Evolutionary conservation across 2,113 vertebrate species (phyloP).

Genomic region (Ondatra zibethicus): DNA sequence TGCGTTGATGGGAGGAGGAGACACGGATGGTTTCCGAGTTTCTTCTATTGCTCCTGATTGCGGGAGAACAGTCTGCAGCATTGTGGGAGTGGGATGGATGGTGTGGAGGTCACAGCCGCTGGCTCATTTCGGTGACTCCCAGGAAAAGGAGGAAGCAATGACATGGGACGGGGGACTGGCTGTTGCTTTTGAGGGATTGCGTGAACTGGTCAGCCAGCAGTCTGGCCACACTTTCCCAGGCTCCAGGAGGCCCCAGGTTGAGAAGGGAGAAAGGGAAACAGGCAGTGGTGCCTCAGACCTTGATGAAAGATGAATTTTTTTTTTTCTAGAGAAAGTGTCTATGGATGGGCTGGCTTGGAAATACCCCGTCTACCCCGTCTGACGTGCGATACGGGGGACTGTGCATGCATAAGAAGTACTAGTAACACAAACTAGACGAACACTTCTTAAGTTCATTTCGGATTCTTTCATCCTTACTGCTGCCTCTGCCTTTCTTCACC

Average conservation of each 20-base stretch:
- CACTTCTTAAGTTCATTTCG: conserved; percentile 53
- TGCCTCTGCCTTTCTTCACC: conserved; percentile 17
- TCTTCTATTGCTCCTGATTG: neutral
- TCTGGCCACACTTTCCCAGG: conserved; percentile 10
- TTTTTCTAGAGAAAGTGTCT: neutral
- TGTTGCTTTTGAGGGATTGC: conserved; percentile 79
- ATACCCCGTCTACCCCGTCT: neutral
- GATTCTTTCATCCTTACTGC: neutral
- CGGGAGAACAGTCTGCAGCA: neutral
- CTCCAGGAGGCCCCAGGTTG: neutral
- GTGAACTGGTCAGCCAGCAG: conserved; percentile 55
- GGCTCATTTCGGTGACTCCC: neutral
- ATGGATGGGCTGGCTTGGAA: neutral
- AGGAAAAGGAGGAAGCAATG: conserved; percentile 24
- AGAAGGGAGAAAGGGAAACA: conserved; percentile 31
- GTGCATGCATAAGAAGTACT: neutral
- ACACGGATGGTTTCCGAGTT: conserved; percentile 1
- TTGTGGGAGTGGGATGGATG: neutral
- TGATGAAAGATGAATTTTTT: neutral
- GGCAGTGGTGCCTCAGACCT: neutral
- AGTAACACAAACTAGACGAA: neutral
- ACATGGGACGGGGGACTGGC: neutral
- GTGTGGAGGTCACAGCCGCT: neutral
- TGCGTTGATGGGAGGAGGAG: neutral
- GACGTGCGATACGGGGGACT: neutral